Evolutionary conservation across 92 coral and sea anemone species (phyloP), one percentile per base, ranked within the genome.

Genomic region (Phenganax stokvisi): DNA sequence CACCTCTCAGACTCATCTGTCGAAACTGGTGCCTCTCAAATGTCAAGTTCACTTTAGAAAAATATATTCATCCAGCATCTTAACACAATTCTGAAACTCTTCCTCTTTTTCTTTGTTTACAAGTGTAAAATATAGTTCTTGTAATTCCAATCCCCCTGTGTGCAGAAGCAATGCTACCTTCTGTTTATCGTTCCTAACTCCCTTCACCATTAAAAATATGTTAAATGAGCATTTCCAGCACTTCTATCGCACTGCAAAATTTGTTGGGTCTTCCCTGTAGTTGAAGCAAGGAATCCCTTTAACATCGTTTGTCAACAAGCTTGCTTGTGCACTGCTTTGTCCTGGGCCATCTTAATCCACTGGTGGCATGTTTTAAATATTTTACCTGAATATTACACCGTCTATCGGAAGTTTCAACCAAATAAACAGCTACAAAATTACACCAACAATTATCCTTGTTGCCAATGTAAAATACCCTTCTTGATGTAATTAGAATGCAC

Each of bases 171-270:
- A 71, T 9, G 87, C 85, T 0, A 86, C 78, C 80, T 85, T 85
- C 81, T 82, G 85, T 51, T 62, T 82, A n/a, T 86, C 86, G 11
- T 86, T 84, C 44, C 82, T 86, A 61, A 89, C 79, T 37, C 85
- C 89, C 84, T 84, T 89, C 56, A 85, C 83, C 57, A 81, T 51
- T 81, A 89, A 72, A 69, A 84, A 80, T 63, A 89, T 62, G 70
- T 89, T 86, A 54, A 86, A 89, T 59, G 92, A 82, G 63, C 87
- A 74, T 76, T 86, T 86, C 87, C 89, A 85, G 29, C 76, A 56
- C 20, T 72, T 85, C 73, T 16, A 85, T 56, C 88, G 77, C 76
- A 77, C 77, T 61, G 89, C 55, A 0, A 86, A 75, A 10, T 81
- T 53, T 60, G 52, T 77, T 27, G 90, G 81, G 54, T 76, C 90